Percentiles rank a stretch among this genome's conserved stretches.
Conservation (phyloP, 2,113 vertebrate species). For the Pseudolaguvia tuberculata region DNA sequence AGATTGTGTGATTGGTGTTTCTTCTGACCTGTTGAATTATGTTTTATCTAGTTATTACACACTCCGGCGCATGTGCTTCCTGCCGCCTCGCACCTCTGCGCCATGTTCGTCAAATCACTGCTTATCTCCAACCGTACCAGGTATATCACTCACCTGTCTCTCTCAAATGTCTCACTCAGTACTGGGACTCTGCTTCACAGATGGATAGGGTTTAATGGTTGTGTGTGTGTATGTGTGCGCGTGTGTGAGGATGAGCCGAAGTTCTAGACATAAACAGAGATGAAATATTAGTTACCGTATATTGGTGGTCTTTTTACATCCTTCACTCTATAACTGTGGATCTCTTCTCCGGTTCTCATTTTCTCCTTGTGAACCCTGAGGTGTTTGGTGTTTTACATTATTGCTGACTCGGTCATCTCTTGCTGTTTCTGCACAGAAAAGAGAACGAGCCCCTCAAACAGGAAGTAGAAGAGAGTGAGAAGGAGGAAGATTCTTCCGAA, state of each 20-base stretch:
- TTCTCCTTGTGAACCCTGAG: too few relatives aligned
- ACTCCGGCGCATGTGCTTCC: conserved; percentile 91
- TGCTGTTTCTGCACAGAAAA: conserved; percentile 30
- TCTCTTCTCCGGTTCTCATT: too few relatives aligned
- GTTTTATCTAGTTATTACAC: conserved; percentile 77
- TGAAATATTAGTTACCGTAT: too few relatives aligned
- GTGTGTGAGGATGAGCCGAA: too few relatives aligned
- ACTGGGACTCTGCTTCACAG: too few relatives aligned
- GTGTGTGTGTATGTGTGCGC: too few relatives aligned
- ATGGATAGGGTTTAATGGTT: too few relatives aligned
- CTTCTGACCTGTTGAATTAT: background rate
- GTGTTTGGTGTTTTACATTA: background rate
- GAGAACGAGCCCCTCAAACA: conserved; percentile 59
- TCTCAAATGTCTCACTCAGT: too few relatives aligned
- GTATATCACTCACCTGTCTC: conserved; percentile 41
- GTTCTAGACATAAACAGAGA: too few relatives aligned
- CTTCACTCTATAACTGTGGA: too few relatives aligned
- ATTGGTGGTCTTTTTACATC: too few relatives aligned
- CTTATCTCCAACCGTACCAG: conserved; percentile 70
- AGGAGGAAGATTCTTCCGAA: conserved; percentile 75
- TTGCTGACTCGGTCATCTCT: background rate
- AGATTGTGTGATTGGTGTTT: background rate
- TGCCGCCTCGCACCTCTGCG: conserved; percentile 82
- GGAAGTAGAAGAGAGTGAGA: conserved; percentile 79
- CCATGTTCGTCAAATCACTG: conserved; percentile 82